A percentile compares a stretch with the other conserved stretches of the same genome.
These are phyloP conservation scores for Polydesmus complanatus DNA, from an alignment of 2,888 invertebrate species.

Conservation along the genomic window DNA sequence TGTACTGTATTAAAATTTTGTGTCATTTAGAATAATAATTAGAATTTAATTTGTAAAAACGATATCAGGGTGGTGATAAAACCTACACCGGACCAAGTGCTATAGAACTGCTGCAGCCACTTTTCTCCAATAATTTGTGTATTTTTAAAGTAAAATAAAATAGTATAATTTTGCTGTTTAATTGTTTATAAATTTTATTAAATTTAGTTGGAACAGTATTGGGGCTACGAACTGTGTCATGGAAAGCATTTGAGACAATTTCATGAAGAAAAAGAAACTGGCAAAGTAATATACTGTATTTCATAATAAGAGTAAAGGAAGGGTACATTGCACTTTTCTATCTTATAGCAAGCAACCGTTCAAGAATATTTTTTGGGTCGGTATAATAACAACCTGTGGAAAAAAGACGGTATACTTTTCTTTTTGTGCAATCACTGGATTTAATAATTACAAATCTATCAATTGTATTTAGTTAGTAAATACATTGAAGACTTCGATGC, in stretches of 20 bases:
- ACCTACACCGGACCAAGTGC: slow-evolving; percentile 60
- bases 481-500: too few relatives aligned
- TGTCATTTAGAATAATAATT: slow-evolving; percentile 5
- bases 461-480: too few relatives aligned
- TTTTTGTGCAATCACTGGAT: too few relatives aligned
- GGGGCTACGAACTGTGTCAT: slow-evolving; percentile 95
- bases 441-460: too few relatives aligned
- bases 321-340: background rate
- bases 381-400: background rate
- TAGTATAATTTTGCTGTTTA: slow-evolving; percentile 1
- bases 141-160: slow-evolving; percentile 7
- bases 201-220: slow-evolving; percentile 62
- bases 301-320: background rate
- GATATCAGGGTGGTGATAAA: slow-evolving; percentile 37
- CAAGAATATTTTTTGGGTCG: background rate
- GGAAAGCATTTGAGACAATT: slow-evolving; percentile 82
- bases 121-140: slow-evolving; percentile 46
- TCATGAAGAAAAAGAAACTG: slow-evolving; percentile 88
- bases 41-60: background rate
- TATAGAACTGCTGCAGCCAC: slow-evolving; percentile 55
- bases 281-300: slow-evolving; percentile 42
- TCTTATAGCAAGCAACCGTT: background rate
- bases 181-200: slow-evolving; percentile 14
- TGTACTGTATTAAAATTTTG: background rate
- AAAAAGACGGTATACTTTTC: background rate